These are phyloP conservation scores for Sipha flava DNA, from an alignment of 1,140 invertebrate genomes.

Conservation along the genomic window DNA sequence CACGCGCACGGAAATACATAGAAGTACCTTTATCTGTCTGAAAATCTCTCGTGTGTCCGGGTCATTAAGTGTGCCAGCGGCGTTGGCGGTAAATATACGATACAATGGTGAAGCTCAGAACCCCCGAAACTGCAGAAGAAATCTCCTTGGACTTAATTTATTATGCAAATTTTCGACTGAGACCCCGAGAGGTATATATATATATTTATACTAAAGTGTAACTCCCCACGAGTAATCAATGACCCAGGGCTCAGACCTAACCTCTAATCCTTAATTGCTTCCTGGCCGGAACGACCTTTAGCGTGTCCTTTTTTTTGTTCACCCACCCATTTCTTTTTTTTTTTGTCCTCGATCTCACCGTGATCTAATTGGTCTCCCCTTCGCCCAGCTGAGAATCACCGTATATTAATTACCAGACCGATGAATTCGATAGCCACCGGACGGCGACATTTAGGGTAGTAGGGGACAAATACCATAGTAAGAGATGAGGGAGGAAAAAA, in stretches of 20 bases:
- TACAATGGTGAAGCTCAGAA: not conserved
- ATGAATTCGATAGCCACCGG: not conserved
- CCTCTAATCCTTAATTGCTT: conserved; percentile 28
- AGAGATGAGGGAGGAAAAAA: not conserved
- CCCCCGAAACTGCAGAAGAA: conserved; percentile 26
- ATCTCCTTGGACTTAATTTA: conserved; percentile 32
- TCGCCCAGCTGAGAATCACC: too few relatives aligned
- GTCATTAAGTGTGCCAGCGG: conserved; percentile 19
- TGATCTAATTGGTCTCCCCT: conserved; percentile 19
- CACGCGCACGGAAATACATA: not conserved
- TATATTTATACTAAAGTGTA: not conserved
- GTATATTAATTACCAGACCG: conserved; percentile 15
- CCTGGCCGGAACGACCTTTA: conserved; percentile 29
- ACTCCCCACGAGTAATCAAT: conserved; percentile 30
- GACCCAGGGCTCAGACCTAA: conserved; percentile 28
- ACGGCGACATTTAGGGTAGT: not conserved
- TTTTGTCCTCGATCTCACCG: conserved; percentile 20
- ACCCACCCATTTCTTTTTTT: not conserved
- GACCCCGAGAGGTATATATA: not conserved
- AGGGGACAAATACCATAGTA: not conserved
- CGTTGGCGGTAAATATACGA: not conserved
- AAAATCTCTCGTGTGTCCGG: conserved; percentile 23
- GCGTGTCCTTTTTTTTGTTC: conserved; percentile 19
- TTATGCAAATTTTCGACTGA: conserved; percentile 28
- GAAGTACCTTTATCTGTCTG: conserved; percentile 11